Percentiles rank a stretch among this genome's conserved stretches.
These are phyloP conservation scores for Monodelphis domestica DNA, from an alignment of 2,797 vertebrate genomes.

Conservation along the genomic window DNA sequence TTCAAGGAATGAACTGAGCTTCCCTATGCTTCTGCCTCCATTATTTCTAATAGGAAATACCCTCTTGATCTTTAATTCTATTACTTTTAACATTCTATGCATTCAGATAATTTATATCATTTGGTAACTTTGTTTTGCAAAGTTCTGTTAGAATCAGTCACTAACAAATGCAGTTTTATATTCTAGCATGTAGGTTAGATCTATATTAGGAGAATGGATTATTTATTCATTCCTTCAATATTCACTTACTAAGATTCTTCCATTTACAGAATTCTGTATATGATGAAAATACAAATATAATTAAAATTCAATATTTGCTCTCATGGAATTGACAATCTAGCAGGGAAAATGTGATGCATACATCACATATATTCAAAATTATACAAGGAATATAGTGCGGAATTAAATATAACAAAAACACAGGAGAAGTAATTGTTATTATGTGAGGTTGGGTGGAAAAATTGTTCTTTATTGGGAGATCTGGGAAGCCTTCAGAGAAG, in stretches of 20 bases:
- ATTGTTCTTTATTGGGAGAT: not conserved
- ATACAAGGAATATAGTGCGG: not conserved
- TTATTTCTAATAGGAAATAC: not conserved
- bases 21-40: constrained; percentile 21
- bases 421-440: not conserved
- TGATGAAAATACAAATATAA: not conserved
- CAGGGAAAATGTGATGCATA: not conserved
- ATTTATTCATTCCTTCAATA: not conserved
- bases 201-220: not conserved
- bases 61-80: not conserved
- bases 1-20: constrained; percentile 31
- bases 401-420: not conserved
- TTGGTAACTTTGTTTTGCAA: not conserved
- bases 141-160: not conserved
- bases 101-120: not conserved
- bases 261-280: not conserved
- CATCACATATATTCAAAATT: not conserved
- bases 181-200: not conserved
- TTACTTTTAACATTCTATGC: not conserved
- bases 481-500: not conserved
- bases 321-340: not conserved
- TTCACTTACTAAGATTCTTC: not conserved
- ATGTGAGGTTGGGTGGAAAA: not conserved
- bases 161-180: not conserved
- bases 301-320: not conserved